phyloP scores from a whole-genome alignment of 2,888 invertebrate species.

The Volucella bombylans region DNA sequence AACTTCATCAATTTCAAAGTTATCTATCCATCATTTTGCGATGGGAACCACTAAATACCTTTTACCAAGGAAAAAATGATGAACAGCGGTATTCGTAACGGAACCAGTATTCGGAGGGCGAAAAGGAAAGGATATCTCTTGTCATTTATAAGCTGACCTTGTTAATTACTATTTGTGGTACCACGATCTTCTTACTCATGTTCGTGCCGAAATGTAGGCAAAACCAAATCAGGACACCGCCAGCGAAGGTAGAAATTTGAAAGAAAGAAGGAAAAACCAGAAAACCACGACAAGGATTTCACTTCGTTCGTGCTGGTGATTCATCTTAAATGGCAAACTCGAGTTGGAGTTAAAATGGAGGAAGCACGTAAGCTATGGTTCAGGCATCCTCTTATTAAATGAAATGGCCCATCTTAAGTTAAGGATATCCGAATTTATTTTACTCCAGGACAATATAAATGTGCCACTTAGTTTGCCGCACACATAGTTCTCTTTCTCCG shows the following conservation, averaged over 20 bases:
- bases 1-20: conserved; percentile 28
- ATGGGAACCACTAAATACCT: conserved; percentile 27
- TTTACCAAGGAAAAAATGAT: not conserved
- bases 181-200: conserved; percentile 35
- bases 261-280: not conserved
- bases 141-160: conserved; percentile 18
- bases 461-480: conserved; percentile 1
- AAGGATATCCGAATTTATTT: conserved; percentile 54
- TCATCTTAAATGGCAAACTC: conserved; percentile 47
- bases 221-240: conserved; percentile 51
- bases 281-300: conserved; percentile 37
- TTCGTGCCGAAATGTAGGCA: conserved; percentile 41
- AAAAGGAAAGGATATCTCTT: conserved; percentile 8
- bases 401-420: conserved; percentile 58
- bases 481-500: not conserved
- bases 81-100: not conserved
- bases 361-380: conserved; percentile 46
- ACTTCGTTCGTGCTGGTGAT: conserved; percentile 36
- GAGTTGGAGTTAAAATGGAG: not conserved
- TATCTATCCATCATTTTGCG: conserved; percentile 46
- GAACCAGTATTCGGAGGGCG: conserved; percentile 4
- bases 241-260: conserved; percentile 27
- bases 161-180: conserved; percentile 63
- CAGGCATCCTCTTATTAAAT: conserved; percentile 58
- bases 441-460: conserved; percentile 37